Evolutionary conservation across 2,113 vertebrate species (phyloP).

Genomic region (Callionymus lyra): DNA sequence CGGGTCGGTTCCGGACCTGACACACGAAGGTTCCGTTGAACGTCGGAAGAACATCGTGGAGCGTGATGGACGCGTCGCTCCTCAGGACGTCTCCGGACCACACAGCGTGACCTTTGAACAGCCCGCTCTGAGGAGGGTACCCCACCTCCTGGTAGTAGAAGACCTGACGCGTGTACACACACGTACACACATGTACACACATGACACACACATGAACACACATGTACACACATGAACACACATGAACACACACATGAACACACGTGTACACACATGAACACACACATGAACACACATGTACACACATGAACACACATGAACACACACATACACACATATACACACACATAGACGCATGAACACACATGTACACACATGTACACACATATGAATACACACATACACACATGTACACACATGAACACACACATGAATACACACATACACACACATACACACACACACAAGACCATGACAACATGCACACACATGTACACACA

Average conservation of each 20-base stretch:
- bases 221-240: neutral
- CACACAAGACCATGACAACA: no score
- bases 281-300: neutral
- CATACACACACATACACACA: no score
- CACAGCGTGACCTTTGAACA: constrained; percentile 68
- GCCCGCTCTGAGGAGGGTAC: constrained; percentile 49
- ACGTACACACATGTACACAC: neutral
- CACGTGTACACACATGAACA: neutral
- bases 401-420: no score
- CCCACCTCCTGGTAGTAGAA: constrained; percentile 70
- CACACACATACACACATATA: no score
- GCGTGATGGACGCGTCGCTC: constrained; percentile 71
- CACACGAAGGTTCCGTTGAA: constrained; percentile 89
- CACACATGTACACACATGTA: no score
- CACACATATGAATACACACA: no score
- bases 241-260: no score
- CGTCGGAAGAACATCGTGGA: constrained; percentile 69
- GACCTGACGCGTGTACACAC: constrained; percentile 57
- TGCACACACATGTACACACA: no score
- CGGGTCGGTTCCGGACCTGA: constrained; percentile 82
- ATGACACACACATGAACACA: no score
- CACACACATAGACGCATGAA: no score
- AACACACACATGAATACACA: no score
- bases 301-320: no score
- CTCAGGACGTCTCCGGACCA: constrained; percentile 78